These are phyloP conservation scores for Gibbula magus DNA, from an alignment of 2,888 invertebrate genomes.

Conservation along the genomic window DNA sequence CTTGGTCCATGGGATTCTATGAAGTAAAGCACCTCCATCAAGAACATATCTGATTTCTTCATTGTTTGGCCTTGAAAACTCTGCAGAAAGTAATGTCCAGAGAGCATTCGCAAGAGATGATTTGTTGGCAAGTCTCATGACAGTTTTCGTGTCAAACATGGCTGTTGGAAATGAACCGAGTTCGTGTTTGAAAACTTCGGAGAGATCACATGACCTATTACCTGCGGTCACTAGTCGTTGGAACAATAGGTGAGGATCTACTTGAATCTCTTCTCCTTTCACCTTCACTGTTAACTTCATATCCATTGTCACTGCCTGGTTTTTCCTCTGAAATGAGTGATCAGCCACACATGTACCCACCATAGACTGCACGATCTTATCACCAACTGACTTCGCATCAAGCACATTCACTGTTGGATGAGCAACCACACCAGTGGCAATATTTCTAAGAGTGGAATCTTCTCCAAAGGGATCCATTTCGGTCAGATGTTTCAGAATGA, in stretches of 20 bases:
- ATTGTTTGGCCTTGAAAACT: slow-evolving; percentile 6
- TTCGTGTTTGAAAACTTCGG: no score
- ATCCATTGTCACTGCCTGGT: no score
- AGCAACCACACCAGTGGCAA: neutral
- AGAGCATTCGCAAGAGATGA: slow-evolving; percentile 11
- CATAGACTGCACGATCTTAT: neutral
- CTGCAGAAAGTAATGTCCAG: slow-evolving; percentile 6
- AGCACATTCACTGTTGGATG: slow-evolving; percentile 7
- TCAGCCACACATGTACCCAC: no score
- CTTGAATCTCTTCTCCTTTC: no score
- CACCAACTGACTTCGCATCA: neutral
- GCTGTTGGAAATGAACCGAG: no score
- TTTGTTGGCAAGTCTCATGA: slow-evolving; percentile 12
- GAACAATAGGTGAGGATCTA: no score
- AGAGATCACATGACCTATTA: no score
- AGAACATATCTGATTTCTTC: neutral
- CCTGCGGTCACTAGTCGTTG: no score
- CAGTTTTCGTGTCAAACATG: neutral
- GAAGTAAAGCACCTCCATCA: slow-evolving; percentile 1
- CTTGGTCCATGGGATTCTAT: neutral
- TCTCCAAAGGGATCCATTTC: slow-evolving; percentile 1
- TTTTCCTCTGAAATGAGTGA: no score
- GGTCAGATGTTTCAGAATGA: slow-evolving; percentile 2
- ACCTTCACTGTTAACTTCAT: no score
- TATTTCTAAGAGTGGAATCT: neutral